These are phyloP conservation scores for Chaenogobius annularis DNA, from an alignment of 2,113 vertebrate species.

Conservation along the genomic window DNA sequence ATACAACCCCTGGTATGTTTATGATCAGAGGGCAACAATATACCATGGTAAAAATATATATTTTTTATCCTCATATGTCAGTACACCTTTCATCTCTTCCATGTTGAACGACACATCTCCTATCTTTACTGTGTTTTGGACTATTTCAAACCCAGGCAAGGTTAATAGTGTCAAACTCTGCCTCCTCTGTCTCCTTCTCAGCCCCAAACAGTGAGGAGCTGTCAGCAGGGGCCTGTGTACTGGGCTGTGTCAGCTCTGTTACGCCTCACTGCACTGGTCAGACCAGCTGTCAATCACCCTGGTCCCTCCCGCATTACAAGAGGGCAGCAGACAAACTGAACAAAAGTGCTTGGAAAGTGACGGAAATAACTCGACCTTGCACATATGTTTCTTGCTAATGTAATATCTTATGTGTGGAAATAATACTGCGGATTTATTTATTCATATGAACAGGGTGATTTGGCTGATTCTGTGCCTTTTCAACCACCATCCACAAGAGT, in stretches of 20 bases:
- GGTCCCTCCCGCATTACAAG: not conserved
- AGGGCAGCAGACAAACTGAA: not conserved
- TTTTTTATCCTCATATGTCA: too few relatives aligned
- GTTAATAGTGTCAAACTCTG: not conserved
- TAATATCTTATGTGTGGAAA: not conserved
- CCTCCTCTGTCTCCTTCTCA: not conserved
- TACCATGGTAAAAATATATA: too few relatives aligned
- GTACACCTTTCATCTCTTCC: too few relatives aligned
- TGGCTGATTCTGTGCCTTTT: too few relatives aligned
- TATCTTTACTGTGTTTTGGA: not conserved
- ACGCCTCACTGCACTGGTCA: conserved; percentile 52
- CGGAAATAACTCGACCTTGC: not conserved
- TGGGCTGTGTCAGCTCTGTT: conserved; percentile 59
- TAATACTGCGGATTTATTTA: not conserved
- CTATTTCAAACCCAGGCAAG: not conserved
- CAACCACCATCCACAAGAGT: too few relatives aligned
- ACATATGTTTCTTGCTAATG: not conserved
- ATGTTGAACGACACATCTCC: too few relatives aligned
- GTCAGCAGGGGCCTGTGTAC: conserved; percentile 48
- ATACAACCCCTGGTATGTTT: too few relatives aligned
- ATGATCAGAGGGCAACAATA: too few relatives aligned
- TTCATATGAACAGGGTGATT: not conserved
- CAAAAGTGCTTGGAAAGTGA: not conserved
- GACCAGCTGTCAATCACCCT: conserved; percentile 60
- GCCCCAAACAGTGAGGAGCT: conserved; percentile 19